These are phyloP conservation scores for Salticus scenicus DNA, from an alignment of 2,888 invertebrate species.

Conservation along the genomic window DNA sequence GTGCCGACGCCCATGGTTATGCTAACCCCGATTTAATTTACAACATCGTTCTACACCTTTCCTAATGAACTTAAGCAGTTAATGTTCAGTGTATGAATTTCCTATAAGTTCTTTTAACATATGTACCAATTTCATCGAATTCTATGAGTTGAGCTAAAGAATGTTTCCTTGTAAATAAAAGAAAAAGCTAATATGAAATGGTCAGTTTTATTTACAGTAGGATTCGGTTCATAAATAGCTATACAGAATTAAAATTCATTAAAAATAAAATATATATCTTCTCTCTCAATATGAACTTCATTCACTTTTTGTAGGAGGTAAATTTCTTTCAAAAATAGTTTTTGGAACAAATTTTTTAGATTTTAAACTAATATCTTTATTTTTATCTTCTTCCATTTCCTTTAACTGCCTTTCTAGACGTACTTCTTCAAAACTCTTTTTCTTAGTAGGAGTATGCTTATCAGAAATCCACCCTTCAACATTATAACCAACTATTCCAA, in stretches of 20 bases:
- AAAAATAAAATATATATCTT: not conserved
- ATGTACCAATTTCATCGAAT: no score
- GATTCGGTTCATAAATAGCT: not conserved
- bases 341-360: conserved; percentile 79
- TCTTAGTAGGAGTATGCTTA: conserved; percentile 64
- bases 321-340: conserved; percentile 78
- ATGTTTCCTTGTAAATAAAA: not conserved
- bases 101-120: no score
- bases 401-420: conserved; percentile 67
- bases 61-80: no score
- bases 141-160: no score
- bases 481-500: conserved; percentile 91
- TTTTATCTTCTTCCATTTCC: conserved; percentile 59
- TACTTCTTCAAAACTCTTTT: conserved; percentile 70
- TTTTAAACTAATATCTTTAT: conserved; percentile 82
- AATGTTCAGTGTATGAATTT: no score
- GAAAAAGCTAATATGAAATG: not conserved
- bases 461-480: conserved; percentile 79
- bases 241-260: not conserved
- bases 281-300: not conserved
- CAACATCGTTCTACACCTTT: no score
- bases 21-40: no score
- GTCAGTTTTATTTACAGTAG: not conserved
- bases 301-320: conserved; percentile 74
- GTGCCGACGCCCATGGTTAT: no score